Evolutionary conservation across 2,888 invertebrate species (phyloP).

Genomic region (Hydroisotoma schaefferi): DNA sequence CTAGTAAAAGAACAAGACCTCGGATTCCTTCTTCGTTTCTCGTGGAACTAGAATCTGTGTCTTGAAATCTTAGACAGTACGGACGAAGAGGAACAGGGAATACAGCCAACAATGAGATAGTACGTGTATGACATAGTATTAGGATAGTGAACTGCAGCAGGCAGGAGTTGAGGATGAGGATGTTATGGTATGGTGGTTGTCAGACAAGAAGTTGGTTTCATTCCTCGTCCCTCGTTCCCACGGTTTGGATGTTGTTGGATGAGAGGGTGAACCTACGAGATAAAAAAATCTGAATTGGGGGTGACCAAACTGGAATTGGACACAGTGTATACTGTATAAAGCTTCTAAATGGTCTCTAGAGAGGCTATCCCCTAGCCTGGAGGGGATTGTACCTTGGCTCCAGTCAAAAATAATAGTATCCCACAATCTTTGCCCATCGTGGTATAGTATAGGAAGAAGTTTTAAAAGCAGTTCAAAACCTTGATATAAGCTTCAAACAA

Average conservation of each 20-base stretch:
- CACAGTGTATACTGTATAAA: constrained; percentile 4
- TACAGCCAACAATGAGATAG: background rate
- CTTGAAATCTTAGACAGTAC: constrained; percentile 10
- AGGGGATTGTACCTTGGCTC: constrained; percentile 9
- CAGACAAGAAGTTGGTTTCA: constrained; percentile 14
- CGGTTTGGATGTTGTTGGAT: constrained; percentile 15
- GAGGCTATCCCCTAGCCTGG: background rate
- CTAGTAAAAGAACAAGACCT: no score
- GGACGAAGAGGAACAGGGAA: background rate
- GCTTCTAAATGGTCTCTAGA: background rate
- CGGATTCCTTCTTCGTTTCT: background rate
- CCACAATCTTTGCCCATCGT: background rate
- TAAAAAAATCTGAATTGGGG: constrained; percentile 22
- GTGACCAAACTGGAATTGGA: constrained; percentile 30
- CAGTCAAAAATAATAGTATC: constrained; percentile 5
- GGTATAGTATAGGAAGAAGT: no score
- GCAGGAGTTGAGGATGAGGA: background rate
- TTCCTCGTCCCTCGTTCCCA: constrained; percentile 19
- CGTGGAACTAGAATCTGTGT: background rate
- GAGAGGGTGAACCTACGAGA: constrained; percentile 11
- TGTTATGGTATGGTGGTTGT: constrained; percentile 9
- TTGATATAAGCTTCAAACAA: no score
- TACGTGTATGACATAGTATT: background rate
- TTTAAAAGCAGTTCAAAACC: no score
- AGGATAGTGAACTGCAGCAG: background rate